Base-by-base conservation (phyloP, 2,113 vertebrate genomes). In the Panthera leo region DNA sequence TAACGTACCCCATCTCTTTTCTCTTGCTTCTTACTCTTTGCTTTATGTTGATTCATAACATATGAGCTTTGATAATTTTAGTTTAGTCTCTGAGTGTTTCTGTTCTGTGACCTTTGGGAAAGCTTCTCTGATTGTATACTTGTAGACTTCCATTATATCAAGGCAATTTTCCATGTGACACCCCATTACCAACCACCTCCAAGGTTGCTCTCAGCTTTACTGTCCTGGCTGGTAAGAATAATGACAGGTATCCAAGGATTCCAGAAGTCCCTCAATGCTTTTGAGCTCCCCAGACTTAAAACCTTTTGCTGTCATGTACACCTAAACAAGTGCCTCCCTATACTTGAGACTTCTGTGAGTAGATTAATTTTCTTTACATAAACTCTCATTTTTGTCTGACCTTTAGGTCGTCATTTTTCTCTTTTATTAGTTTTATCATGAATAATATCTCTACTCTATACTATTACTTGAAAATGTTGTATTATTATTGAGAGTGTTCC, bases 21-120 rank as follows among this genome's bases (percentile, higher is more conserved):
- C 63, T 94, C 68, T 65, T 65, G 48, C 15, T 75, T 91, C 45
- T 94, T 63, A 84, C 25, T 93, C 55, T 89, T 5, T 13, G 5
- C 84, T 95, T 95, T 65, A 88, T 11, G 19, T 29, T 94, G 71
- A 70, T 58, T 96, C 18, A 87, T n/a, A n/a, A n/a, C n/a, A n/a
- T n/a, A n/a, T n/a, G 19, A 48, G 1, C 31, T 91, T 76, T 48
- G 21, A 75, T 7, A 2, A 78, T 45, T 76, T 70, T 23, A 65
- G 13, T 84, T 94, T 90, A 55, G 6, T 79, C 15, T 67, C 85
- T 51, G 16, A 67, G 70, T 53, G 16, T 68, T 93, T 94, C 65
- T 93, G 51, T 85, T 82, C 79, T 79, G 15, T 83, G 45, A 70
- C 7, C 19, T 92, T 12, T 84, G 27, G 36, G 42, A 87, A 58